These are phyloP conservation scores for Australoheros facetus DNA, from an alignment of 2,797 vertebrate genomes.

Conservation along the genomic window DNA sequence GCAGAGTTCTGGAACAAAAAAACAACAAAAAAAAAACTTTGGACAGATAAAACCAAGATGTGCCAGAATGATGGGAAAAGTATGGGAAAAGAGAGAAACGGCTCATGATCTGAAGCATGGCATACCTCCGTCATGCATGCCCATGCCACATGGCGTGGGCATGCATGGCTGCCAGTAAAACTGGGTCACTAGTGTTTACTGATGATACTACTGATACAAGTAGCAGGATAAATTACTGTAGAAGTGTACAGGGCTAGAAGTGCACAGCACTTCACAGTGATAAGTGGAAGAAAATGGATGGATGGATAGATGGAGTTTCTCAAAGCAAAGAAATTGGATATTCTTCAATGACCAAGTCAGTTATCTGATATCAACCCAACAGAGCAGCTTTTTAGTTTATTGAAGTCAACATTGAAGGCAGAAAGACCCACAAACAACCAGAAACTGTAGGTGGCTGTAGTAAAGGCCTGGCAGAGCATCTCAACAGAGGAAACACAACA, in stretches of 20 bases:
- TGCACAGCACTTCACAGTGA: too few species aligned
- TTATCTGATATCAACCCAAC: background rate
- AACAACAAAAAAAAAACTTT: background rate
- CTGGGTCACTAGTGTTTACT: background rate
- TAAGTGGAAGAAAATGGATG: too few species aligned
- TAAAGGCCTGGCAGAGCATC: background rate
- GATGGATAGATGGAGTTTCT: background rate
- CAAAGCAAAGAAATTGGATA: background rate
- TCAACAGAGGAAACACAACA: background rate
- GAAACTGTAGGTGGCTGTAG: background rate
- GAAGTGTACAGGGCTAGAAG: background rate
- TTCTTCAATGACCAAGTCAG: background rate
- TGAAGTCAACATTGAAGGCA: background rate
- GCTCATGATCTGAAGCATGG: too few species aligned
- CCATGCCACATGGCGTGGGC: too few species aligned
- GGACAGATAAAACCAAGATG: background rate
- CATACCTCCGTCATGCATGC: too few species aligned
- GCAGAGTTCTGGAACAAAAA: background rate
- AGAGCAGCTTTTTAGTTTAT: background rate
- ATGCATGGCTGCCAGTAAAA: background rate
- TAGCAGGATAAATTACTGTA: background rate
- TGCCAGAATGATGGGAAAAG: background rate
- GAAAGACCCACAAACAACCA: constrained; percentile 1
- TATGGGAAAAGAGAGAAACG: background rate
- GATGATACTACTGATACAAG: background rate